These are phyloP conservation scores for Eleginops maclovinus DNA, from an alignment of 2,113 vertebrate genomes.

Conservation along the genomic window DNA sequence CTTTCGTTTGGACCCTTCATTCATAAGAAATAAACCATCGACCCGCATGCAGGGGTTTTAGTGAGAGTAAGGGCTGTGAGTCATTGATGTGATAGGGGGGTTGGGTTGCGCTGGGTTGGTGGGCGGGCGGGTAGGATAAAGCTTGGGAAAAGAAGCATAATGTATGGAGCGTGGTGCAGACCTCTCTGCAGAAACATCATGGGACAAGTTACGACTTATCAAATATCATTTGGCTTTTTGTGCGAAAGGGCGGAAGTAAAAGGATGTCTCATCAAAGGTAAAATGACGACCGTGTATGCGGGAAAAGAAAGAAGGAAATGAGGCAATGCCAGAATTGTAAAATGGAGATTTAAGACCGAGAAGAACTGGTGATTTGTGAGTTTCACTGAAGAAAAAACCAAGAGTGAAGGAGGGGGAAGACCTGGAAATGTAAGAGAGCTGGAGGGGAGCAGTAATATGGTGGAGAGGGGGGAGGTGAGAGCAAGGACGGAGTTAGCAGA, in stretches of 20 bases:
- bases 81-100: constrained; percentile 62
- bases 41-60: constrained; percentile 72
- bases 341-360: not conserved
- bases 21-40: constrained; percentile 79
- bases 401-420: constrained; percentile 7
- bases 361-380: not conserved
- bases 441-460: constrained; percentile 11
- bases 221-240: not conserved
- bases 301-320: not conserved
- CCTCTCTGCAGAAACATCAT: constrained; percentile 43
- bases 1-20: constrained; percentile 75
- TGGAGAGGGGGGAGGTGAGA: constrained; percentile 14
- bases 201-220: constrained; percentile 39
- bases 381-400: not conserved
- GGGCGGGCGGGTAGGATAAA: constrained; percentile 30
- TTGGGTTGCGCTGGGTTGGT: constrained; percentile 9
- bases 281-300: not conserved
- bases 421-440: constrained; percentile 36
- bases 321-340: not conserved
- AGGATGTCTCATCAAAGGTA: not conserved
- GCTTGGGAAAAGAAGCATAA: constrained; percentile 47
- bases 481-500: constrained; percentile 43
- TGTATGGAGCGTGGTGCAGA: constrained; percentile 36
- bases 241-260: not conserved
- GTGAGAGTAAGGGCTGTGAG: constrained; percentile 72